A percentile compares a stretch with the other conserved stretches of the same genome.
Conservation (phyloP, 2,797 vertebrate species). For the Spheniscus humboldti region DNA sequence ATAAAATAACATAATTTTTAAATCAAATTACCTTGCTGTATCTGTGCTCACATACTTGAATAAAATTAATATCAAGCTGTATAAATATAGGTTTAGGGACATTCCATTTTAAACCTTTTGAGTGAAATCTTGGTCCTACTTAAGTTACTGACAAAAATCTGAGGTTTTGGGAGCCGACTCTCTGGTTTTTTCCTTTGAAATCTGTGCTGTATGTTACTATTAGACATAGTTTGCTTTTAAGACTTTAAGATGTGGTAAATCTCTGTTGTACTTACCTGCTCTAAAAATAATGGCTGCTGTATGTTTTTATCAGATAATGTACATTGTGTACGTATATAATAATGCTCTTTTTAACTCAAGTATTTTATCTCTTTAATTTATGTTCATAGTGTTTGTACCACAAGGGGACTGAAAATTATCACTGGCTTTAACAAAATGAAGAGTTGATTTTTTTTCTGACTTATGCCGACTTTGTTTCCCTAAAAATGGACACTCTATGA, state of each 20-base stretch:
- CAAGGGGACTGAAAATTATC: background rate
- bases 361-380: background rate
- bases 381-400: background rate
- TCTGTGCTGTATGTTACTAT: no score
- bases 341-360: background rate
- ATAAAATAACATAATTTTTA: background rate
- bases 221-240: background rate
- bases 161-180: background rate
- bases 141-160: background rate
- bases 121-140: background rate
- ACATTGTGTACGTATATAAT: background rate
- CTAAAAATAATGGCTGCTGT: background rate
- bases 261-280: background rate
- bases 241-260: background rate
- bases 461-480: background rate
- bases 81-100: background rate
- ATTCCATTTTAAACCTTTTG: background rate
- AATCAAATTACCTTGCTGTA: background rate
- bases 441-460: background rate
- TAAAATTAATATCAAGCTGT: background rate
- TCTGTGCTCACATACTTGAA: background rate
- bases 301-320: background rate
- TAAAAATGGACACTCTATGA: background rate
- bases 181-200: background rate
- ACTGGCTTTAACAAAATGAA: background rate